A percentile compares a stretch with the other conserved stretches of the same genome.
Evolutionary conservation across 2,113 vertebrate genomes (phyloP).

Genomic region (Phalacrocorax pelagicus): DNA sequence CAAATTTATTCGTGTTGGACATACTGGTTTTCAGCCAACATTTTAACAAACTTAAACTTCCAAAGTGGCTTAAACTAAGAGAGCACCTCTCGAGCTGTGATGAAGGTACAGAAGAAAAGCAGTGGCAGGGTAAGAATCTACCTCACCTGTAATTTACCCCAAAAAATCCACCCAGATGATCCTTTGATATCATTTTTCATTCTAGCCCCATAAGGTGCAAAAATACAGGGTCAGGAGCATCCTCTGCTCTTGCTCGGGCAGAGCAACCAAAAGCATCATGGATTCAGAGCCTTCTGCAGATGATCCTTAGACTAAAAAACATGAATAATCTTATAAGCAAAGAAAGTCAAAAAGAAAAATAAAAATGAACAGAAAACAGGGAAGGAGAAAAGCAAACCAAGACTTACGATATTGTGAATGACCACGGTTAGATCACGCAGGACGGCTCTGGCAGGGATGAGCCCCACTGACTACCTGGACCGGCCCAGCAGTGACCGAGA

Average conservation of each 20-base stretch:
- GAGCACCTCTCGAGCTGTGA: neutral
- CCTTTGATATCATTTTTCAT: neutral
- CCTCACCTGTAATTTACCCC: neutral
- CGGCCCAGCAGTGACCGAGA: neutral
- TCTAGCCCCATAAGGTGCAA: neutral
- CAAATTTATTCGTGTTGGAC: neutral
- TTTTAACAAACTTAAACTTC: neutral
- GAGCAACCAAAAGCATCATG: neutral
- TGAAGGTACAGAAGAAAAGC: neutral
- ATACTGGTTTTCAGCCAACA: neutral
- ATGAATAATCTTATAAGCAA: neutral
- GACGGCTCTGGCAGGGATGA: neutral
- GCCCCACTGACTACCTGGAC: neutral
- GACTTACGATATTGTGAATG: fast-evolving
- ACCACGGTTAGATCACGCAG: fast-evolving
- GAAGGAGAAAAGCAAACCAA: neutral
- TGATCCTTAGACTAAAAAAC: neutral
- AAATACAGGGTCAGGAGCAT: neutral
- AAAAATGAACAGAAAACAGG: neutral
- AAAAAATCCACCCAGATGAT: neutral
- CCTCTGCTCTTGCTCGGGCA: neutral
- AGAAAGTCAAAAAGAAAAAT: neutral
- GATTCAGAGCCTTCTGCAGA: neutral
- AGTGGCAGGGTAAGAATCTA: neutral
- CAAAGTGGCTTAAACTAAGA: neutral